Conservation (phyloP, 2,113 vertebrate genomes). For the Reinhardtius hippoglossoides region DNA sequence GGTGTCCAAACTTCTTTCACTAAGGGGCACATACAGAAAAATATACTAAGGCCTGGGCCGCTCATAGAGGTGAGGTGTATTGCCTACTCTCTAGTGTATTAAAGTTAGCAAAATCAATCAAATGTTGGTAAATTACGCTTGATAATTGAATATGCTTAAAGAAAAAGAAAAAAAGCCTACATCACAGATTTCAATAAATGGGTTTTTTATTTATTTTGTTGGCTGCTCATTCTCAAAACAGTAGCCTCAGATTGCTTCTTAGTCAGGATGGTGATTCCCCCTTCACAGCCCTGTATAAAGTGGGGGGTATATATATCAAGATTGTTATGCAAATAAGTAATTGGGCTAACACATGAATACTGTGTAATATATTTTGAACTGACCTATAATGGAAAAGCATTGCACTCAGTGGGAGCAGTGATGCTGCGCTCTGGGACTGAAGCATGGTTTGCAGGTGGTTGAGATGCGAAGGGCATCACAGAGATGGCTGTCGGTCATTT, state of each 20-base stretch:
- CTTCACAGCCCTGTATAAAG: constrained; percentile 6
- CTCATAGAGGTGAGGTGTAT: not conserved
- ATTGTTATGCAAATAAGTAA: not conserved
- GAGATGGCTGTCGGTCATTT: not conserved
- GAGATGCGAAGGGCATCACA: not conserved
- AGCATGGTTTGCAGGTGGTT: not conserved
- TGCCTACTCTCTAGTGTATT: not conserved
- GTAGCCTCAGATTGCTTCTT: not conserved
- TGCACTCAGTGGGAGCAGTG: not conserved
- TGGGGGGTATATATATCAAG: not conserved
- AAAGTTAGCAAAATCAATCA: constrained; percentile 1
- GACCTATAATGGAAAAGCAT: not conserved
- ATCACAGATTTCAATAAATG: not conserved
- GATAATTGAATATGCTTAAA: not conserved
- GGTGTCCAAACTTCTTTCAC: not conserved
- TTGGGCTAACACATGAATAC: not conserved
- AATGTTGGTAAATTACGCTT: not conserved
- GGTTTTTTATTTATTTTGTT: not conserved
- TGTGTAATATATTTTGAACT: constrained; percentile 24
- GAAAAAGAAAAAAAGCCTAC: not conserved
- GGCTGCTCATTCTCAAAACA: not conserved
- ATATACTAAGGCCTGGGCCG: not conserved
- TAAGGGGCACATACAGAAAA: not conserved
- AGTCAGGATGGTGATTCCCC: not conserved
- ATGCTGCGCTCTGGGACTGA: not conserved